phyloP scores from a whole-genome alignment of 1,140 invertebrate species.

The Drosophila dunni region DNA sequence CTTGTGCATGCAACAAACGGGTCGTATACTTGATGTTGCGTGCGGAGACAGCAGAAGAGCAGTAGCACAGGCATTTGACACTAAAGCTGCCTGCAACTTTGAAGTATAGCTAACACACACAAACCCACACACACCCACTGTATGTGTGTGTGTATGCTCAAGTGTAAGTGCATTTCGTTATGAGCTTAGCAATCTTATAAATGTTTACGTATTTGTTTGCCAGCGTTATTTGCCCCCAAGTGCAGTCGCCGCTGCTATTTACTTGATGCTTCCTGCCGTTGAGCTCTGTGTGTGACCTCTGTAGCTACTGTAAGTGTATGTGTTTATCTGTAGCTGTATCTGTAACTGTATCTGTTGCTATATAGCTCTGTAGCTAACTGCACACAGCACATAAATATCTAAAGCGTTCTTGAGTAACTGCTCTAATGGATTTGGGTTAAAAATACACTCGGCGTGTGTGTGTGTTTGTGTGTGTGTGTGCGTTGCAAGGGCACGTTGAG shows the following conservation, averaged over 20 bases:
- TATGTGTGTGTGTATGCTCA: slow-evolving; percentile 35
- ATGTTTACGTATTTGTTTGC: slow-evolving; percentile 81
- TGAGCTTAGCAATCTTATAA: slow-evolving; percentile 82
- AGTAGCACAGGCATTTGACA: slow-evolving; percentile 42
- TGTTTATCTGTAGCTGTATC: slow-evolving; percentile 33
- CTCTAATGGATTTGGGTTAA: slow-evolving; percentile 83
- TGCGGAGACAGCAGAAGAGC: not conserved
- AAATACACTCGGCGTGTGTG: slow-evolving; percentile 60
- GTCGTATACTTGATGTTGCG: slow-evolving; percentile 17
- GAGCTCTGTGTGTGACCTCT: slow-evolving; percentile 44
- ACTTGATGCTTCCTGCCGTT: slow-evolving; percentile 74
- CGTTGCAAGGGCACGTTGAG: slow-evolving; percentile 70
- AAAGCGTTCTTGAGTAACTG: slow-evolving; percentile 81
- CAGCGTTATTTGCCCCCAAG: slow-evolving; percentile 50
- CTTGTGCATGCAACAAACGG: slow-evolving; percentile 11
- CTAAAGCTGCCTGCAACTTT: slow-evolving; percentile 37
- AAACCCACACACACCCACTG: slow-evolving; percentile 13
- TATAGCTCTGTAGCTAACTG: slow-evolving; percentile 50
- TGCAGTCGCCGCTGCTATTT: slow-evolving; percentile 65
- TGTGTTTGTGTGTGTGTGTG: slow-evolving; percentile 22
- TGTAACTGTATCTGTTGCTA: slow-evolving; percentile 34
- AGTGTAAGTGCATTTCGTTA: slow-evolving; percentile 81
- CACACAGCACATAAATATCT: slow-evolving; percentile 76
- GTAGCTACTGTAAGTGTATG: slow-evolving; percentile 15
- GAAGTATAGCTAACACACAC: slow-evolving; percentile 23